Conservation (phyloP, 2,888 invertebrate species). For the Nemotelus nigrinus region DNA sequence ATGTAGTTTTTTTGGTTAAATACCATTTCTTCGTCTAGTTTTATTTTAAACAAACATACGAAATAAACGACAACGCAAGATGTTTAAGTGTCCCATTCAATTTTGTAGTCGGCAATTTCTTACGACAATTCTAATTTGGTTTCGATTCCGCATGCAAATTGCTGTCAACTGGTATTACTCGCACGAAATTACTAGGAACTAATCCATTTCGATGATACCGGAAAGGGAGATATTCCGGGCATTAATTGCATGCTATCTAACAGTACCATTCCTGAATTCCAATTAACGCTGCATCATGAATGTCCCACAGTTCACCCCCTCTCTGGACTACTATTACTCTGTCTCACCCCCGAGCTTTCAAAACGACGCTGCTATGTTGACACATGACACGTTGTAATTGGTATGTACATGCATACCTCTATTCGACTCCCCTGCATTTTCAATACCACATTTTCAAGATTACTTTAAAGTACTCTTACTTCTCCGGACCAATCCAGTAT, state of each 20-base stretch:
- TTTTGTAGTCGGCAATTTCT: constrained; percentile 12
- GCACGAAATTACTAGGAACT: constrained; percentile 38
- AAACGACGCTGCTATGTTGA: constrained; percentile 31
- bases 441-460: constrained; percentile 33
- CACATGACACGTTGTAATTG: constrained; percentile 44
- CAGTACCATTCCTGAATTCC: constrained; percentile 35
- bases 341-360: background rate
- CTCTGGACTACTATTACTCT: background rate
- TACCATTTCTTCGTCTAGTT: background rate
- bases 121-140: constrained; percentile 30
- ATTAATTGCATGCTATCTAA: constrained; percentile 42
- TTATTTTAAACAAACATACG: background rate
- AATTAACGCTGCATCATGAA: constrained; percentile 43
- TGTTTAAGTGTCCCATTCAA: constrained; percentile 1
- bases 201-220: constrained; percentile 33
- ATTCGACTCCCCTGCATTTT: constrained; percentile 26
- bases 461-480: constrained; percentile 33
- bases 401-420: background rate
- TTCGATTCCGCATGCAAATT: constrained; percentile 42
- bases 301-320: constrained; percentile 9
- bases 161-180: constrained; percentile 37
- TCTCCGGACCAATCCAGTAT: background rate
- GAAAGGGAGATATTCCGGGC: constrained; percentile 32
- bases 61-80: background rate
- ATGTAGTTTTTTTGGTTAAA: background rate